A percentile compares a stretch with the other conserved stretches of the same genome.
These are phyloP conservation scores for Colletes collaris DNA, from an alignment of 2,888 invertebrate species.

Conservation along the genomic window DNA sequence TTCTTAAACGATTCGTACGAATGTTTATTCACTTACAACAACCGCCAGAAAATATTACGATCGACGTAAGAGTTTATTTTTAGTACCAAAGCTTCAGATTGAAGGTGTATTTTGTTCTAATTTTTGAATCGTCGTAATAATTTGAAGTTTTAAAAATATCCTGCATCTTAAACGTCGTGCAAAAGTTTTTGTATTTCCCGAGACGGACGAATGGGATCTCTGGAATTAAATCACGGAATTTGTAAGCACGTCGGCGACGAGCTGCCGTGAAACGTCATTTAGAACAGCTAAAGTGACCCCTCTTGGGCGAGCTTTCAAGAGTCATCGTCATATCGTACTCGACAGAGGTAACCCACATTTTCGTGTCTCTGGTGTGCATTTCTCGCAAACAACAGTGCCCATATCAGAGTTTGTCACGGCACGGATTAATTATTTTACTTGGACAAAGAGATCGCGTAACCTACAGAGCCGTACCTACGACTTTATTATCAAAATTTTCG, in stretches of 20 bases:
- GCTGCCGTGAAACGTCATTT: slow-evolving; percentile 56
- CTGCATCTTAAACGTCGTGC: neutral
- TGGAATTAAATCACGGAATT: slow-evolving; percentile 46
- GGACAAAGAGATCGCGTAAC: neutral
- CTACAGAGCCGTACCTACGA: no score
- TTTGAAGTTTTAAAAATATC: no score
- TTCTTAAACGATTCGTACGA: neutral
- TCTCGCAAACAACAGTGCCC: neutral
- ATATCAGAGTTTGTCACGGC: neutral
- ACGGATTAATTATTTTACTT: neutral
- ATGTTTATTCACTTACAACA: no score
- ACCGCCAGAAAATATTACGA: no score
- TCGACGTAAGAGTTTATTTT: no score
- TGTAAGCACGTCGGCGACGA: slow-evolving; percentile 32
- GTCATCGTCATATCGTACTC: slow-evolving; percentile 29
- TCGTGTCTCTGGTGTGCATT: neutral
- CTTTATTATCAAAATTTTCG: no score
- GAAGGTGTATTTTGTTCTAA: no score
- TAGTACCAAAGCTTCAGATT: no score
- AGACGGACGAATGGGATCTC: neutral
- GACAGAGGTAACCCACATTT: slow-evolving; percentile 49
- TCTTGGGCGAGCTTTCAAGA: slow-evolving; percentile 50
- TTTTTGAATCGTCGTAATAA: no score
- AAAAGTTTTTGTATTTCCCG: neutral
- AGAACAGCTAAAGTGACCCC: slow-evolving; percentile 51